These are phyloP conservation scores for Muricea muricata DNA, from an alignment of 92 coral and sea anemone species.

Conservation along the genomic window DNA sequence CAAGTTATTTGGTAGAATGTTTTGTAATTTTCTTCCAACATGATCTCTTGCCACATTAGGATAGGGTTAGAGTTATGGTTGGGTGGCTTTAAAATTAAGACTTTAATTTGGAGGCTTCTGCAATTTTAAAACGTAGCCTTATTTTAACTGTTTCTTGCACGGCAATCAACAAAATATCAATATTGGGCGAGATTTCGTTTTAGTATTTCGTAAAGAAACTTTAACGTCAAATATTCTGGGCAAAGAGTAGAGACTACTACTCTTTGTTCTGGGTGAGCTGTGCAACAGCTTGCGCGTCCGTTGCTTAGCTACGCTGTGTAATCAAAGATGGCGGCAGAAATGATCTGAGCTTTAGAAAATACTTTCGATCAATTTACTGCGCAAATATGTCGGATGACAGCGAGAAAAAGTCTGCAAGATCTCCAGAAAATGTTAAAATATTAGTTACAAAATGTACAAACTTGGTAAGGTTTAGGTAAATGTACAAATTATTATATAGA, in stretches of 20 bases:
- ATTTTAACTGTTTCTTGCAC: not conserved
- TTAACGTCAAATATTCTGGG: not conserved
- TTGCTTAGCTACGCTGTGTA: slow-evolving; percentile 1
- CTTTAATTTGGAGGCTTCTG: too few relatives aligned
- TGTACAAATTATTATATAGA: too few relatives aligned
- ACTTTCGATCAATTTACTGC: not conserved
- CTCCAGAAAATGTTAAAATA: slow-evolving; percentile 81
- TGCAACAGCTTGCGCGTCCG: not conserved
- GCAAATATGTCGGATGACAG: slow-evolving; percentile 81
- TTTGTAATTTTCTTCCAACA: too few relatives aligned
- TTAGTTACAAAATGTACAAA: slow-evolving; percentile 78
- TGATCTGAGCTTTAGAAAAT: not conserved
- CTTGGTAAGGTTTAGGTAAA: slow-evolving; percentile 73
- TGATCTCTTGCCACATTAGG: too few relatives aligned
- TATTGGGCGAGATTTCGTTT: too few relatives aligned
- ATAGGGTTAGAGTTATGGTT: too few relatives aligned
- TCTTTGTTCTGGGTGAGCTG: not conserved
- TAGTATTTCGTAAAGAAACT: too few relatives aligned
- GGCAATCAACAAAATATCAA: too few relatives aligned
- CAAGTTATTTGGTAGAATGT: too few relatives aligned
- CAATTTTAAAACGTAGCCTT: too few relatives aligned
- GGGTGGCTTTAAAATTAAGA: too few relatives aligned
- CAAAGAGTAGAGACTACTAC: too few relatives aligned
- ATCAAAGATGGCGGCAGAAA: slow-evolving; percentile 40
- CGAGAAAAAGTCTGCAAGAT: slow-evolving; percentile 64